phyloP scores from a whole-genome alignment of 92 coral and sea anemone genomes.

The Epizoanthus ramosus region DNA sequence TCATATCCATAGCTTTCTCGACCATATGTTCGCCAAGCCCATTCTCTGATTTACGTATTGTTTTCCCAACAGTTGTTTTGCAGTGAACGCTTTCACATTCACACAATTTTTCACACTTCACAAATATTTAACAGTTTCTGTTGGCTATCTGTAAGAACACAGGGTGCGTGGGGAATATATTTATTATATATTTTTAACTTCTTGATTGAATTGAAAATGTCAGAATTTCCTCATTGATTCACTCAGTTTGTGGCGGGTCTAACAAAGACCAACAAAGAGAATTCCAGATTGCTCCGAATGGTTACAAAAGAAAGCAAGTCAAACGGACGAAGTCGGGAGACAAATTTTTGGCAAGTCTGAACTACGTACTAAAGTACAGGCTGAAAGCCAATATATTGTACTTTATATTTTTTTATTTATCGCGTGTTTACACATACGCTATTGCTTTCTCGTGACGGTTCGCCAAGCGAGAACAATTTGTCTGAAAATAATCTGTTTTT shows the following conservation, averaged over 20 bases:
- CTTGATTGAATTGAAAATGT: neutral
- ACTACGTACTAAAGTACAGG: too few species aligned
- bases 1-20: neutral
- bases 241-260: too few species aligned
- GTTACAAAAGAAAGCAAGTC: neutral
- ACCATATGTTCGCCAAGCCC: conserved; percentile 20
- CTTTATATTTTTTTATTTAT: neutral
- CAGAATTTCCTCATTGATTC: neutral
- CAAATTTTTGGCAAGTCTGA: too few species aligned
- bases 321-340: neutral
- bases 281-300: neutral
- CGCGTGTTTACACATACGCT: neutral
- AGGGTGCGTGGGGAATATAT: too few species aligned
- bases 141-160: neutral
- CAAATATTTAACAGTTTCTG: neutral
- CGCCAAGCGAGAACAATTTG: neutral
- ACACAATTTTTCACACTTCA: neutral
- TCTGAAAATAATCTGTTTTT: conserved; percentile 10
- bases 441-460: neutral
- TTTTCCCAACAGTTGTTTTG: neutral
- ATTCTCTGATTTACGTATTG: neutral
- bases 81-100: neutral
- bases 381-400: neutral
- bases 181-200: too few species aligned
- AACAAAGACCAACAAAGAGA: neutral